A percentile compares a stretch with the other conserved stretches of the same genome.
Conservation (phyloP, 2,797 vertebrate species). For the Poeciliopsis turneri region DNA sequence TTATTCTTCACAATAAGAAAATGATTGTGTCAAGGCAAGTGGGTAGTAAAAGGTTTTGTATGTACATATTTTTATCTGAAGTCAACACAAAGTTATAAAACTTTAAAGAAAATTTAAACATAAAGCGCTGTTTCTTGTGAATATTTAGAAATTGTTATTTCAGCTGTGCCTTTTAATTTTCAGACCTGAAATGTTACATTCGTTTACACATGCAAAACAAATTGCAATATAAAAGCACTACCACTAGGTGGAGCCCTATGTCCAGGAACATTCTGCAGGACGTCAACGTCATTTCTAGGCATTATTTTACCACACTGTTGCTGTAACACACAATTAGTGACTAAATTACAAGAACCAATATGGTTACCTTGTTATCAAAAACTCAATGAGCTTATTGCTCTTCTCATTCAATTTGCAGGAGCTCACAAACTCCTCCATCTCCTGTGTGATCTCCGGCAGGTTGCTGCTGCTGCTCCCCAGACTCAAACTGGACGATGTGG, state of each 20-base stretch:
- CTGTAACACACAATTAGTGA: not conserved
- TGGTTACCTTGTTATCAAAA: slow-evolving; percentile 90
- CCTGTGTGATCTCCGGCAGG: slow-evolving; percentile 94
- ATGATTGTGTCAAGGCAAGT: not conserved
- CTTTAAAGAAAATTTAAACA: not conserved
- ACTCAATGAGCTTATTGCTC: slow-evolving; percentile 95
- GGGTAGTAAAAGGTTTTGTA: not conserved
- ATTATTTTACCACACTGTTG: not conserved
- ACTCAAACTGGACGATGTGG: slow-evolving; percentile 96
- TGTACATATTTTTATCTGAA: not conserved
- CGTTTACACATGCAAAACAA: not conserved
- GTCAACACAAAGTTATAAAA: not conserved
- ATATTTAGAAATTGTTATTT: not conserved
- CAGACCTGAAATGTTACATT: not conserved
- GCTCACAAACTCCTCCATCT: slow-evolving; percentile 86
- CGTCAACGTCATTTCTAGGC: not conserved
- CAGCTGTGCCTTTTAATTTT: not conserved
- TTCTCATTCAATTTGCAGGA: slow-evolving; percentile 87
- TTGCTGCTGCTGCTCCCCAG: slow-evolving; percentile 87
- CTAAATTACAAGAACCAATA: not conserved
- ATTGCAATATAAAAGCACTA: slow-evolving; percentile 35
- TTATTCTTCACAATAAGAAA: not conserved
- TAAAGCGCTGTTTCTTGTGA: too few relatives aligned
- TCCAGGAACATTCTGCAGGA: slow-evolving; percentile 22
- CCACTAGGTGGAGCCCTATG: slow-evolving; percentile 66